phyloP scores from a whole-genome alignment of 2,797 vertebrate species.

The Poliocrania exsul region DNA sequence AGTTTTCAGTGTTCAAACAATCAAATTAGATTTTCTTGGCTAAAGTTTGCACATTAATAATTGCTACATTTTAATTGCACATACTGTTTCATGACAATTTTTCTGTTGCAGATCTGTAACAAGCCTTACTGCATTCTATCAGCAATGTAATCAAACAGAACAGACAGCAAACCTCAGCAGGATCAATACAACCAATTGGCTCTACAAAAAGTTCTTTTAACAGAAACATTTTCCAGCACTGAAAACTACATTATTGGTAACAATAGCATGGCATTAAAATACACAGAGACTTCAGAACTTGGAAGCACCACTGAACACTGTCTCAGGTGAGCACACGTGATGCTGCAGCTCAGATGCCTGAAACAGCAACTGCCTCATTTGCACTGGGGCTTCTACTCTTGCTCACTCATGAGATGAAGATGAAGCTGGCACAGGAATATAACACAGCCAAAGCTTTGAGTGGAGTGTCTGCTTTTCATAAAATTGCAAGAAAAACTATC shows the following conservation, averaged over 20 bases:
- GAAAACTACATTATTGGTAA: not conserved
- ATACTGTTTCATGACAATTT: not conserved
- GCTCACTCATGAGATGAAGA: not conserved
- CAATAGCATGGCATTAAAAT: not conserved
- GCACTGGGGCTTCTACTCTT: not conserved
- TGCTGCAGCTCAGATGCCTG: not conserved
- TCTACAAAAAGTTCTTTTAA: not conserved
- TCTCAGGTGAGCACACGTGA: not conserved
- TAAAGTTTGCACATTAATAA: not conserved
- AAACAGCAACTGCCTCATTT: not conserved
- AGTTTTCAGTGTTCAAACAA: not conserved
- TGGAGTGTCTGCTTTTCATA: not conserved
- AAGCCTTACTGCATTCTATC: not conserved
- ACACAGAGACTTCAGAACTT: not conserved
- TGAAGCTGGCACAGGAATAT: not conserved
- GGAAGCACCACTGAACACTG: not conserved
- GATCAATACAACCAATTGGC: not conserved
- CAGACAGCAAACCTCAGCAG: not conserved
- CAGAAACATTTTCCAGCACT: not conserved
- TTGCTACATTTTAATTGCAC: not conserved
- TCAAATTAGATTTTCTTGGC: not conserved
- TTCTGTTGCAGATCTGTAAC: not conserved
- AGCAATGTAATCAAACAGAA: not conserved
- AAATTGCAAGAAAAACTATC: not conserved
- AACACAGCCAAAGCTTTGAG: not conserved